These are phyloP conservation scores for Datnioides undecimradiatus DNA, from an alignment of 2,113 vertebrate genomes.

Conservation along the genomic window DNA sequence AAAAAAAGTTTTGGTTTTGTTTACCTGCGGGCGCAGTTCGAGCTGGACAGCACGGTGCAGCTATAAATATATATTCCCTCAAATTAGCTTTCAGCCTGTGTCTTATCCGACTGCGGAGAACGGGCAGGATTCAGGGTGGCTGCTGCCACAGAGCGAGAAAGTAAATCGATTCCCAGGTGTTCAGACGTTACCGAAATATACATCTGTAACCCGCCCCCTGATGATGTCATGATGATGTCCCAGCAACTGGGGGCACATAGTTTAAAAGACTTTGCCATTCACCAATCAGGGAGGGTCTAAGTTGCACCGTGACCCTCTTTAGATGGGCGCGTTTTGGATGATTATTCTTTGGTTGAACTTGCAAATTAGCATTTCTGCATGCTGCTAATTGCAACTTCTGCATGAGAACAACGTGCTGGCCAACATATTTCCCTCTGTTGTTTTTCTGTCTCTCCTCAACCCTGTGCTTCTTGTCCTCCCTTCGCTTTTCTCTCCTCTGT, in stretches of 20 bases:
- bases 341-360: too few relatives aligned
- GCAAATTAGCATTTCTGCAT: not conserved
- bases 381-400: not conserved
- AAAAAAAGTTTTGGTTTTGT: constrained; percentile 41
- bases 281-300: not conserved
- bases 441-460: constrained; percentile 13
- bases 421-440: constrained; percentile 2
- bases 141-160: constrained; percentile 21
- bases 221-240: constrained; percentile 12
- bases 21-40: constrained; percentile 29
- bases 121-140: constrained; percentile 37
- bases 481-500: constrained; percentile 20
- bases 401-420: not conserved
- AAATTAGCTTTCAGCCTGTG: constrained; percentile 16
- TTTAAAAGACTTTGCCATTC: not conserved
- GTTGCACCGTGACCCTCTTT: constrained; percentile 2
- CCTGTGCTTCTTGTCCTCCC: constrained; percentile 14
- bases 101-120: constrained; percentile 57
- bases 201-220: not conserved
- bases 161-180: not conserved
- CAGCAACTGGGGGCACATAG: not conserved
- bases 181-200: not conserved
- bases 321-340: too few relatives aligned
- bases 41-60: not conserved
- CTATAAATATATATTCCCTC: constrained; percentile 23